Percentiles rank a stretch among this genome's conserved stretches.
Evolutionary conservation across 2,113 vertebrate species (phyloP).

Genomic region (Danio rerio): DNA sequence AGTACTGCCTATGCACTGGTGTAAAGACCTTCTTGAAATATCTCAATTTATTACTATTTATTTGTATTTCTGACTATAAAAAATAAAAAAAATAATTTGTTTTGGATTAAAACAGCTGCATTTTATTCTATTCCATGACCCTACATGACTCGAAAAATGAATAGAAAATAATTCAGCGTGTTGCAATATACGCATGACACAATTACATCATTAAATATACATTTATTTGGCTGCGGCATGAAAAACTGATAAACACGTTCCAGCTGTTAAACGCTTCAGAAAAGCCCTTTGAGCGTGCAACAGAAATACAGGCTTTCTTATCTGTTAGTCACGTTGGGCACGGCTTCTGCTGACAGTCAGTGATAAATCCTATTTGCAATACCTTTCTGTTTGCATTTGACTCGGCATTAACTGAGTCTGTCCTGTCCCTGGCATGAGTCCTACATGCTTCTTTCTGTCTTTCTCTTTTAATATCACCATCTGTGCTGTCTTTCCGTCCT

Average conservation of each 20-base stretch:
- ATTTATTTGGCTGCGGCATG: neutral
- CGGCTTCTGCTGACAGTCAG: constrained; percentile 13
- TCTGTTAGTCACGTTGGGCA: constrained; percentile 9
- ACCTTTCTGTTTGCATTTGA: constrained; percentile 8
- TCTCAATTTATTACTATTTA: no score
- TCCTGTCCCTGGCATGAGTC: neutral
- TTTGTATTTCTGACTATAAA: no score
- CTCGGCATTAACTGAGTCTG: neutral
- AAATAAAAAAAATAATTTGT: no score
- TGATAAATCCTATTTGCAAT: constrained; percentile 17
- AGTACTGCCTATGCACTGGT: no score
- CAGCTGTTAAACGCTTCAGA: neutral
- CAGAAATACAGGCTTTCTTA: constrained; percentile 3
- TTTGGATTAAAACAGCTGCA: neutral
- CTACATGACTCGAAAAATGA: neutral
- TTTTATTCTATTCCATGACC: neutral
- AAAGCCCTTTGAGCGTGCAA: neutral
- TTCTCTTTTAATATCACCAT: constrained; percentile 10
- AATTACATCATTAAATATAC: neutral
- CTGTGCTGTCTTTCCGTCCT: neutral
- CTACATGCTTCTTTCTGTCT: constrained; percentile 6
- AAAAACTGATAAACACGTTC: neutral
- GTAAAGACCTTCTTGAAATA: no score
- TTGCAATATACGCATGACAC: neutral
- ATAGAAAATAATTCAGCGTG: neutral